Evolutionary conservation across 2,797 vertebrate genomes (phyloP), one percentile per base, ranked within the genome.

Genomic region (Luscinia megarhynchos): DNA sequence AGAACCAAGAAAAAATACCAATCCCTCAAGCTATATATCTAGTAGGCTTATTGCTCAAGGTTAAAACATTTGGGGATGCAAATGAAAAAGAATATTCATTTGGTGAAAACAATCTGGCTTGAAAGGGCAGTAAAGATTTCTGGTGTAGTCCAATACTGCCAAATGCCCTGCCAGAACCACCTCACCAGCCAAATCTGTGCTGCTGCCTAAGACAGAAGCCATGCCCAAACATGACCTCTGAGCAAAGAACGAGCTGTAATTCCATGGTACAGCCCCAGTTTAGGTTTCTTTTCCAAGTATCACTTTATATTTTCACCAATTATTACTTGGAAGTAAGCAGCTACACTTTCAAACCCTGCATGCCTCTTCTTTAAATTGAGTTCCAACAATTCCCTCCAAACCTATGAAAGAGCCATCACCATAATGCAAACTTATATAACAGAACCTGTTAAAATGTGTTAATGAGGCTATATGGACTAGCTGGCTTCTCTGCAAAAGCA

Each of bases 401-500:
- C 8, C 69, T 29, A 63, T 3, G 21, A 38, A 93, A 79, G 14
- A 62, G 59, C 36, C 76, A 62, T 16, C 30, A 36, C 69, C 62
- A 50, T 24, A 77, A 84, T 0, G 9, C 58, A 68, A 43, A 80
- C 50, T 74, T 80, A 63, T 3, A 22, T 23, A 95, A 81, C 22
- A 81, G 68, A 80, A 83, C 62, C 79, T 68, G 62, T 32, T 68
- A 55, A 70, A 89, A 74, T 29, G 79, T 50, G 61, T 54, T 92
- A 84, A 85, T 64, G 73, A 70, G 43, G 23, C 66, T 54, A 22
- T 45, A 46, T 22, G 27, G 82, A 91, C 61, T 54, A 50, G 43
- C 54, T 23, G 67, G 59, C 53, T 82, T 73, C 77, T 78, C 16
- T 29, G 94, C 70, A 66, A 79, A 18, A 76, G 67, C 77, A 94